Conservation (phyloP, 2,888 invertebrate genomes). For the Ptychoptera contaminata region DNA sequence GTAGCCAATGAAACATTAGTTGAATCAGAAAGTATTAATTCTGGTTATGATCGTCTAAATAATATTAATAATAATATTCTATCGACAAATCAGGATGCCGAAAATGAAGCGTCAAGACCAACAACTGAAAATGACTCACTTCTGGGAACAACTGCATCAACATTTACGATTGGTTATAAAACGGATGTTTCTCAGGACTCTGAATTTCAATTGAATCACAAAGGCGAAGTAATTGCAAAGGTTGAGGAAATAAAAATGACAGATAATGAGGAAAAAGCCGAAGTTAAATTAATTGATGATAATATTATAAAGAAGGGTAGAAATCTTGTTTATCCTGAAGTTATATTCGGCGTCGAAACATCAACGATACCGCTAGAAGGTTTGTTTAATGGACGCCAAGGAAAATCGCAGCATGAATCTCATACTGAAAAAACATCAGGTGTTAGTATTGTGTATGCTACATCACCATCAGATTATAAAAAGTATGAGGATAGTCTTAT, state of each 20-base stretch:
- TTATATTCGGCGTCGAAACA: slow-evolving; percentile 33
- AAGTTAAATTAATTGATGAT: not conserved
- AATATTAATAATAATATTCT: too few relatives aligned
- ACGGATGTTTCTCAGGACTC: too few relatives aligned
- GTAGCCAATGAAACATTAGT: not conserved
- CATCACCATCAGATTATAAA: slow-evolving; percentile 17
- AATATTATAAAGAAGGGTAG: not conserved
- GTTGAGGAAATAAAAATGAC: not conserved
- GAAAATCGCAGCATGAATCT: slow-evolving; percentile 20
- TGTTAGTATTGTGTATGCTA: slow-evolving; percentile 31
- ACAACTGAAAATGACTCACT: not conserved
- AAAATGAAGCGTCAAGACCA: not conserved
- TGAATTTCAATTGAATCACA: too few relatives aligned
- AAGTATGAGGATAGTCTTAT: not conserved
- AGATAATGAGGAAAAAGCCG: not conserved
- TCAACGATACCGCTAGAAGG: slow-evolving; percentile 53
- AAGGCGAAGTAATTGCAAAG: too few relatives aligned
- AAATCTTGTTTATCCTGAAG: slow-evolving; percentile 21
- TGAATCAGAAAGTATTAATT: too few relatives aligned
- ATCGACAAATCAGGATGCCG: not conserved
- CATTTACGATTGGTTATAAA: not conserved
- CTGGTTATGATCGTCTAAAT: too few relatives aligned
- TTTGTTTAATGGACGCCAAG: slow-evolving; percentile 31
- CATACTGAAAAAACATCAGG: not conserved
- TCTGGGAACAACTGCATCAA: not conserved